Evolutionary conservation across 2,888 invertebrate species (phyloP), one percentile per base, ranked within the genome.

Genomic region (Brenthis hecate): DNA sequence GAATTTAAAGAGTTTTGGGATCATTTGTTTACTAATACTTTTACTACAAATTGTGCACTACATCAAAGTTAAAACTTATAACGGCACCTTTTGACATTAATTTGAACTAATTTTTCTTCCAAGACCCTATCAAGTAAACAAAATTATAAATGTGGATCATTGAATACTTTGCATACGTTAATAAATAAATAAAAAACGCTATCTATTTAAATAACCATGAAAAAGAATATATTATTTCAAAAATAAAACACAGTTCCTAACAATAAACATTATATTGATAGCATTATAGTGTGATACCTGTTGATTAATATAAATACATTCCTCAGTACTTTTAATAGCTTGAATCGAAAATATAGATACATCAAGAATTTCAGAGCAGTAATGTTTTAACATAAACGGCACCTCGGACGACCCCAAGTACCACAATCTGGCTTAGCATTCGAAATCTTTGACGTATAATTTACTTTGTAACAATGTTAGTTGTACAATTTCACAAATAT

Each of bases 201-300:
- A 43, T 11, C 11, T 43, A 43, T 43, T 2, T 2, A 36, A 36
- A 36, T 36, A 6, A 8, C 36, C 8, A 8, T 43, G 36, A 11
- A 2, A 53, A 16, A 50, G 47, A 47, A 13, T 36, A 8, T 6
- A 6, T 23, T 13, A 48, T 16, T 13, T 19, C 5, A 50, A 51
- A 74, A 84, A 80, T 78, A 74, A 87, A 81, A 87, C 75, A 64
- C 72, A 43, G 16, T 65, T 66, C 55, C 68, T 84, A 91, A 91
- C 91, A 91, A 86, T 91, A 89, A 91, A 89, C 88, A 85, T 87
- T 91, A 85, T 90, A 89, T 85, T 89, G 76, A 81, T 85, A 86
- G 78, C 81, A n/a, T n/a, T 80, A 81, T 85, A 85, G 78, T 85
- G 84, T 84, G 82, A 84, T 84, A 87, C 82, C 85, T 81, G 82